Percentiles rank a stretch among this genome's conserved stretches.
phyloP scores from a whole-genome alignment of 1,140 invertebrate species.

The Drepana arcuata region DNA sequence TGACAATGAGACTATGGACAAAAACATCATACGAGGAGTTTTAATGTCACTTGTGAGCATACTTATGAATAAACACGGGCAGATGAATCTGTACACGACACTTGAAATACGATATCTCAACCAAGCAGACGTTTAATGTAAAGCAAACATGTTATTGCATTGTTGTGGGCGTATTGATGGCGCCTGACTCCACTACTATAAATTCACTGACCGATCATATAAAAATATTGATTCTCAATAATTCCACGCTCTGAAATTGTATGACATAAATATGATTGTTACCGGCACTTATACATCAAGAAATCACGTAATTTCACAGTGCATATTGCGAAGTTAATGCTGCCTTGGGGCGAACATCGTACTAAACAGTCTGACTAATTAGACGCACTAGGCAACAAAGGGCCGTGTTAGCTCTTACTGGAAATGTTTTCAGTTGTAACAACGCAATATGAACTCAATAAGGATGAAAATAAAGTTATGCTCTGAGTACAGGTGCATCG shows the following conservation, averaged over 20 bases:
- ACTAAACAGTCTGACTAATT: conserved; percentile 69
- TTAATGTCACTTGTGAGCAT: conserved; percentile 59
- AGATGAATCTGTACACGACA: conserved; percentile 67
- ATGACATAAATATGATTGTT: no score
- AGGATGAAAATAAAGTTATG: no score
- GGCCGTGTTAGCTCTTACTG: no score
- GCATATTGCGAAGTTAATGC: conserved; percentile 38
- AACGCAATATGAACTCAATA: no score
- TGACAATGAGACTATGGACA: conserved; percentile 43
- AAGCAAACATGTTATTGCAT: conserved; percentile 45
- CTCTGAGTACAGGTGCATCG: conserved; percentile 20
- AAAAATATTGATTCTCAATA: no score
- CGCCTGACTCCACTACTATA: conserved; percentile 15
- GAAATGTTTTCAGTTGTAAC: no score
- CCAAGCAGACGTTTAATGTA: conserved; percentile 30
- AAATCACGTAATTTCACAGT: conserved; percentile 55
- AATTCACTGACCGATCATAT: no score
- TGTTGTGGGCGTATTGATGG: conserved; percentile 39
- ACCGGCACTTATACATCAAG: conserved; percentile 25
- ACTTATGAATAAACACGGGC: conserved; percentile 45
- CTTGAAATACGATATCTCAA: conserved; percentile 55
- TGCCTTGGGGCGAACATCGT: conserved; percentile 43
- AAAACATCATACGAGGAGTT: conserved; percentile 51
- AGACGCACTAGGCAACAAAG: conserved; percentile 63
- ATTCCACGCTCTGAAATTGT: no score